These are phyloP conservation scores for Tetrapedia diversipes DNA, from an alignment of 2,888 invertebrate species.

Conservation along the genomic window DNA sequence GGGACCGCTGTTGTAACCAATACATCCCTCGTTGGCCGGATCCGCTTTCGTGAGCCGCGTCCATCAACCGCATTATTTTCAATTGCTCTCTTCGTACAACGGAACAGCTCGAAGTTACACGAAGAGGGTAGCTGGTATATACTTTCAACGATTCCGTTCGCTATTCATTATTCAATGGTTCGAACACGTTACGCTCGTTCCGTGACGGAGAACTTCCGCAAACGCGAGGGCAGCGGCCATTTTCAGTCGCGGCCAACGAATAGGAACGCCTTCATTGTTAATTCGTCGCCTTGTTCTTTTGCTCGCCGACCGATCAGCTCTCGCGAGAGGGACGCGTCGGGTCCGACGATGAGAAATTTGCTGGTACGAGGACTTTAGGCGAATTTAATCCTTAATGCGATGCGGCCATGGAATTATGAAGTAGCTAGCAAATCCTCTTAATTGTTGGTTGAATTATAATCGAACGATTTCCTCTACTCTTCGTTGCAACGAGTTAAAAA, in stretches of 20 bases:
- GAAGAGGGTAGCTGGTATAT: background rate
- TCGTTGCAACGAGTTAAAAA: too few species aligned
- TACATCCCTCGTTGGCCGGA: conserved; percentile 3
- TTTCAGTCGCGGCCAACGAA: background rate
- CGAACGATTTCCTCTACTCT: too few species aligned
- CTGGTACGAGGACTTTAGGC: background rate
- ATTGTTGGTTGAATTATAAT: too few species aligned
- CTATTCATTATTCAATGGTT: conserved; percentile 41
- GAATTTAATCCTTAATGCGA: too few species aligned
- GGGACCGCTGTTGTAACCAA: too few species aligned
- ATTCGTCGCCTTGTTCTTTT: background rate
- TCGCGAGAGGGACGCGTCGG: background rate
- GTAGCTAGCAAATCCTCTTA: too few species aligned
- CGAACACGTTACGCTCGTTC: background rate
- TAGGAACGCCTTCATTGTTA: background rate
- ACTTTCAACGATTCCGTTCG: conserved; percentile 28
- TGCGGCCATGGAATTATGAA: too few species aligned
- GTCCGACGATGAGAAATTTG: too few species aligned
- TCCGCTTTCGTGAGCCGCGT: conserved; percentile 37
- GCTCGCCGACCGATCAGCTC: too few species aligned
- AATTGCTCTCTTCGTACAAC: conserved; percentile 39
- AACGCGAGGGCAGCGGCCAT: background rate
- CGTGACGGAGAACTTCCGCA: conserved; percentile 5
- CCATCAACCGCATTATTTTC: conserved; percentile 58
- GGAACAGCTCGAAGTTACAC: conserved; percentile 15